phyloP scores from a whole-genome alignment of 2,888 invertebrate species.

The Petrolisthes cinctipes region DNA sequence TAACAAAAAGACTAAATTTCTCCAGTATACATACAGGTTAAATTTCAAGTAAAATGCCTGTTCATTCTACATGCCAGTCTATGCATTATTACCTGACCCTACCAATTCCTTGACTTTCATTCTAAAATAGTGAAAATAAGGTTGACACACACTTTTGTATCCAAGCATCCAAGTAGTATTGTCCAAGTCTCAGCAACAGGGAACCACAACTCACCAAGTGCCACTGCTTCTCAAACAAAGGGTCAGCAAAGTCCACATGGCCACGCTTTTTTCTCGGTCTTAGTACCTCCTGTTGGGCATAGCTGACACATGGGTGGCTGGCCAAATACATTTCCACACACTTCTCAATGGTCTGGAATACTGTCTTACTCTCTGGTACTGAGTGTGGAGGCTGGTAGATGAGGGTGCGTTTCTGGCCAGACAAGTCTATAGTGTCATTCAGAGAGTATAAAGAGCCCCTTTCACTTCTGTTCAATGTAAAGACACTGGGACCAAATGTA shows the following conservation, averaged over 20 bases:
- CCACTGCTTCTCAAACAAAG: conserved; percentile 60
- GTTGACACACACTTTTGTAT: background rate
- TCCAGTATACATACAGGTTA: too few species aligned
- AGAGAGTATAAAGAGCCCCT: background rate
- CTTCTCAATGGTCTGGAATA: conserved; percentile 31
- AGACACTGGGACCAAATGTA: too few species aligned
- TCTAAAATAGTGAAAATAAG: background rate
- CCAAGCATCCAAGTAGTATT: background rate
- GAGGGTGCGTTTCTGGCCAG: background rate
- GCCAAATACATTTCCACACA: conserved; percentile 39
- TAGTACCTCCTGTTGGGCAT: conserved; percentile 54
- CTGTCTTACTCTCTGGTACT: background rate
- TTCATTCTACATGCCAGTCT: too few species aligned
- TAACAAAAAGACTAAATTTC: too few species aligned
- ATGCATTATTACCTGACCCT: too few species aligned
- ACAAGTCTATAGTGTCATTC: background rate
- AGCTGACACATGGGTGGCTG: conserved; percentile 43
- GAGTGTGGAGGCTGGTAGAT: background rate
- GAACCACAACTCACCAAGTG: conserved; percentile 54
- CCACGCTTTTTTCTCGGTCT: conserved; percentile 41
- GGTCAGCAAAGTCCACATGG: conserved; percentile 54
- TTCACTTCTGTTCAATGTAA: background rate
- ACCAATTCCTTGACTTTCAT: background rate
- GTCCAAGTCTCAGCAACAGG: background rate
- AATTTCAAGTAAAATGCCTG: too few species aligned